Evolutionary conservation across 1,140 invertebrate genomes (phyloP).

Genomic region (Trachelipus rathkii): DNA sequence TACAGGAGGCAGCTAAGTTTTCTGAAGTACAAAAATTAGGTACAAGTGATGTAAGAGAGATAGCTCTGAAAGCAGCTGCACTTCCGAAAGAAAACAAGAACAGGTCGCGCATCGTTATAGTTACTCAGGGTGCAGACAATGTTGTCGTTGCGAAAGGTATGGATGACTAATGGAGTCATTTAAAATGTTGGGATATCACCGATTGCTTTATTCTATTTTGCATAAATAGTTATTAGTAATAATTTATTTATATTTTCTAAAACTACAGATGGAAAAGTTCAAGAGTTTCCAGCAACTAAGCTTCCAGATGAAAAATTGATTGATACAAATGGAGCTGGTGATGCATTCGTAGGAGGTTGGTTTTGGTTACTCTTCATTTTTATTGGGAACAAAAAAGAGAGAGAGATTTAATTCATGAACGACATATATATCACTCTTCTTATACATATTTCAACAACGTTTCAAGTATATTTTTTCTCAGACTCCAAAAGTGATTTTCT

Average conservation of each 20-base stretch:
- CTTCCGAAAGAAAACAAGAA: slow-evolving; percentile 71
- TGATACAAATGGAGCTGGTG: slow-evolving; percentile 98
- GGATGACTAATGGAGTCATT: slow-evolving; percentile 15
- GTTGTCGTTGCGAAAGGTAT: slow-evolving; percentile 70
- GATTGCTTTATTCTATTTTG: background rate
- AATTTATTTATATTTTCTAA: background rate
- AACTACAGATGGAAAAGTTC: slow-evolving; percentile 59
- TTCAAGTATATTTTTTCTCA: too few species aligned
- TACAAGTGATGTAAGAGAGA: slow-evolving; percentile 72
- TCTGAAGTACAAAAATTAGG: slow-evolving; percentile 69
- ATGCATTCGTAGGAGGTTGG: slow-evolving; percentile 91
- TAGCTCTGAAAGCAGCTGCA: slow-evolving; percentile 71
- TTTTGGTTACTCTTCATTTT: slow-evolving; percentile 23
- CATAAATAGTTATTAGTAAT: too few species aligned
- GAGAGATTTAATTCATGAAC: background rate
- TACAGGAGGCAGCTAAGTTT: slow-evolving; percentile 80
- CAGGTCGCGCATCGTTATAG: slow-evolving; percentile 70
- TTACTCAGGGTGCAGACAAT: slow-evolving; percentile 84
- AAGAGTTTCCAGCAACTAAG: slow-evolving; percentile 66
- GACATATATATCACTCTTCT: background rate
- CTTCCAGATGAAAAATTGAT: slow-evolving; percentile 75
- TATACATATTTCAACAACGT: background rate
- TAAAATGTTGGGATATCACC: slow-evolving; percentile 14
- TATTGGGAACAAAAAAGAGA: background rate
- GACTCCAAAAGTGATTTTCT: too few species aligned